Conservation (phyloP, 1,140 invertebrate genomes). For the Bombyx mandarina region DNA sequence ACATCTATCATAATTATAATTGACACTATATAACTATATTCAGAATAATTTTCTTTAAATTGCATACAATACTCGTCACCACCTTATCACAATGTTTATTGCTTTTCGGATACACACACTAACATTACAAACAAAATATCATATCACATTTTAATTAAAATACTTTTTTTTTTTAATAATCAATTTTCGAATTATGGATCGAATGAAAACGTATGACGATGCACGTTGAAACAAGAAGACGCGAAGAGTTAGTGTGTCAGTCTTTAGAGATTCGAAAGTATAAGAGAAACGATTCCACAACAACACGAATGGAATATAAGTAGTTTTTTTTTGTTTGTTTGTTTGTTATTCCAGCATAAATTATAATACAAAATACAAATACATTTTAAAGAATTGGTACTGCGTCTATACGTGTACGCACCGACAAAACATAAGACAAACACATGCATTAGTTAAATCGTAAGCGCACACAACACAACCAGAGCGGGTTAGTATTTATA, state of each 20-base stretch:
- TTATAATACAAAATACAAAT: constrained; percentile 40
- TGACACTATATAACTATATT: constrained; percentile 53
- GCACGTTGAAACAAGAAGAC: constrained; percentile 7
- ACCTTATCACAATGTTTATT: constrained; percentile 67
- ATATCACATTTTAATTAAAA: constrained; percentile 60
- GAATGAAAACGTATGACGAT: constrained; percentile 12
- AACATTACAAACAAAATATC: constrained; percentile 43
- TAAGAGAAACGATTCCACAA: constrained; percentile 16
- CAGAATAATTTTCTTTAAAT: constrained; percentile 31
- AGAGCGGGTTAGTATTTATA: constrained; percentile 58
- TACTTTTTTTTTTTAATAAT: constrained; percentile 23
- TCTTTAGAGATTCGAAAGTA: constrained; percentile 33
- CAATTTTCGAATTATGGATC: constrained; percentile 19
- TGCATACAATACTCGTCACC: constrained; percentile 48
- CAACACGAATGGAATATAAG: constrained; percentile 23
- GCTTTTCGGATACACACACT: constrained; percentile 58
- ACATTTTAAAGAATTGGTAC: constrained; percentile 18
- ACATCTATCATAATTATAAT: constrained; percentile 34
- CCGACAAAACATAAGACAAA: constrained; percentile 55
- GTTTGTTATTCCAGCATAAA: constrained; percentile 64
- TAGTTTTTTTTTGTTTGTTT: constrained; percentile 6
- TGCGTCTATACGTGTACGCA: constrained; percentile 6
- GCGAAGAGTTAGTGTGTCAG: constrained; percentile 35
- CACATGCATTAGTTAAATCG: constrained; percentile 64
- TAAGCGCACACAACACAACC: constrained; percentile 70